Conservation (phyloP, 92 coral and sea anemone species). For the Pocillopora meandrina region DNA sequence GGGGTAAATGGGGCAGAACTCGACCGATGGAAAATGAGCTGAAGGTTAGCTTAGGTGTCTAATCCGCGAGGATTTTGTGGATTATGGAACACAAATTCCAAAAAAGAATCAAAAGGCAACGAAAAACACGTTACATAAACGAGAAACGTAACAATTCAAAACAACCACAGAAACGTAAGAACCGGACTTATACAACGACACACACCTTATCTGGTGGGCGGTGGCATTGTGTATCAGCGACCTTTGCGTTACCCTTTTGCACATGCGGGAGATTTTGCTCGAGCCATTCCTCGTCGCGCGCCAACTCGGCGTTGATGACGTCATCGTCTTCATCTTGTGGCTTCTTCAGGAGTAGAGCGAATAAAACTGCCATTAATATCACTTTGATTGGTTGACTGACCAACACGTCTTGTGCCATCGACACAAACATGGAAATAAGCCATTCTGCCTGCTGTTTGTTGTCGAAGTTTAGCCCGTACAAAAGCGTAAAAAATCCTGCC, state of each 20-base stretch:
- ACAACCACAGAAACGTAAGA: too few species aligned
- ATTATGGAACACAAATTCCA: too few species aligned
- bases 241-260: conserved; percentile 46
- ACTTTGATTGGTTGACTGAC: conserved; percentile 93
- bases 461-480: conserved; percentile 72
- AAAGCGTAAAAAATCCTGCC: conserved; percentile 81
- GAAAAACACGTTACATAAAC: too few species aligned
- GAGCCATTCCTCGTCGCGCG: conserved; percentile 91
- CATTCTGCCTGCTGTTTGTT: conserved; percentile 76
- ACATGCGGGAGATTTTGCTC: conserved; percentile 62
- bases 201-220: conserved; percentile 77
- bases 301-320: conserved; percentile 78
- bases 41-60: too few species aligned
- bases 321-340: conserved; percentile 85
- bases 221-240: conserved; percentile 41
- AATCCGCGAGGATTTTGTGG: too few species aligned
- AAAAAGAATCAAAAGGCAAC: too few species aligned
- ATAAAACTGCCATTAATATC: conserved; percentile 78
- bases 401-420: conserved; percentile 86
- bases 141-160: too few species aligned
- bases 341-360: conserved; percentile 83
- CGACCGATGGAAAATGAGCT: too few species aligned
- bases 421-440: conserved; percentile 84
- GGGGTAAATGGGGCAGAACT: too few species aligned
- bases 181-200: background rate